phyloP scores from a whole-genome alignment of 2,797 vertebrate genomes.

The Gallinago solitaria region DNA sequence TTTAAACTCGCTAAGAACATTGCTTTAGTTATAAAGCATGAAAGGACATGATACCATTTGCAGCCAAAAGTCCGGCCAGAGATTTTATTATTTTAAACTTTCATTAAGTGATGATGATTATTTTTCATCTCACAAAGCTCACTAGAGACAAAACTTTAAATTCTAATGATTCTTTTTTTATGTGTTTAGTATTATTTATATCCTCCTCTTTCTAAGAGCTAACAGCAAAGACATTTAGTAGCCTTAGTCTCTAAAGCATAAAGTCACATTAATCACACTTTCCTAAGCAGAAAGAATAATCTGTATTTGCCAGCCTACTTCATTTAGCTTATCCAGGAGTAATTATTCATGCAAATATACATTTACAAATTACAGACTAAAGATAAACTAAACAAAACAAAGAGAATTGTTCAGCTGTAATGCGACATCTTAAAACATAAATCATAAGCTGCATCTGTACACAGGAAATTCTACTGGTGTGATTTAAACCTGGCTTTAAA shows the following conservation, averaged over 20 bases:
- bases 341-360: slow-evolving; percentile 42
- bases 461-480: not conserved
- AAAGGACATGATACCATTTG: not conserved
- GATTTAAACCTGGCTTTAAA: not conserved
- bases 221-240: not conserved
- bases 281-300: not conserved
- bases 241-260: not conserved
- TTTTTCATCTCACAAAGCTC: not conserved
- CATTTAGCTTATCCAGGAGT: not conserved
- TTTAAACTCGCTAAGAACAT: not conserved
- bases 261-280: not conserved
- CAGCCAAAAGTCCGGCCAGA: not conserved
- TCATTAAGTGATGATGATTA: not conserved
- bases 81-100: not conserved
- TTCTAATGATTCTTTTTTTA: not conserved
- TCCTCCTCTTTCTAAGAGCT: not conserved
- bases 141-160: not conserved
- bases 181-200: not conserved
- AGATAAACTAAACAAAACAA: not conserved
- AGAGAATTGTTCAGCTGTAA: not conserved
- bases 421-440: not conserved
- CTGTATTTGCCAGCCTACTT: not conserved
- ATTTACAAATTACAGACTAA: not conserved
- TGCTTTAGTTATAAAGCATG: not conserved
- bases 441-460: not conserved